A percentile compares a stretch with the other conserved stretches of the same genome.
Evolutionary conservation across 2,797 vertebrate species (phyloP).

Genomic region (Semaprochilodus insignis): DNA sequence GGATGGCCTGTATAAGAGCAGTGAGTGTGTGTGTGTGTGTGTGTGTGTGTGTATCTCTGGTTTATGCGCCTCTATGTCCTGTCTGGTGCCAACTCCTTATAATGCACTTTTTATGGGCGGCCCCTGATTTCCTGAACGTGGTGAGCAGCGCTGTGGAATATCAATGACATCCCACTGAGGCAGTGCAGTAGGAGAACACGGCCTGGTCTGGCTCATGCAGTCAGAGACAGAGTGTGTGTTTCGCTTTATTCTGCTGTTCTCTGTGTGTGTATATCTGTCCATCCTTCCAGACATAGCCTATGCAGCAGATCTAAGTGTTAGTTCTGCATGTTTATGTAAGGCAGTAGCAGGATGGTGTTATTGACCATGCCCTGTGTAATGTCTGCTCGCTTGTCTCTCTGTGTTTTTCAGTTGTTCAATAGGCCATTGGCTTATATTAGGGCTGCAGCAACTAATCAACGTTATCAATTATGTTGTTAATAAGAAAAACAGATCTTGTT

Average conservation of each 20-base stretch:
- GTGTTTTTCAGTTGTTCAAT: too few species aligned
- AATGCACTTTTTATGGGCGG: slow-evolving; percentile 72
- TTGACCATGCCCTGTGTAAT: neutral
- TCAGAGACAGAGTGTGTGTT: slow-evolving; percentile 24
- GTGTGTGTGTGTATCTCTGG: slow-evolving; percentile 31
- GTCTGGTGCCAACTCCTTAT: slow-evolving; percentile 58
- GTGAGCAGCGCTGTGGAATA: slow-evolving; percentile 74
- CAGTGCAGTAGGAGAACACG: slow-evolving; percentile 58
- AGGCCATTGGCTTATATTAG: too few species aligned
- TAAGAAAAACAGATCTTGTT: too few species aligned
- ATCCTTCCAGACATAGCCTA: neutral
- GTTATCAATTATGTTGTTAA: too few species aligned
- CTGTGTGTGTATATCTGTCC: slow-evolving; percentile 5
- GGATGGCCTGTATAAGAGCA: slow-evolving; percentile 14
- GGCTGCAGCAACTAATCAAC: too few species aligned
- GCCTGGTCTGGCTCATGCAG: slow-evolving; percentile 29
- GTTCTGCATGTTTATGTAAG: neutral
- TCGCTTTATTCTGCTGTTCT: neutral
- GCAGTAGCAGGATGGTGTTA: neutral
- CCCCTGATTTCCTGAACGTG: slow-evolving; percentile 79
- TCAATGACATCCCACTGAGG: slow-evolving; percentile 72
- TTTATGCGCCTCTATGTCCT: slow-evolving; percentile 38
- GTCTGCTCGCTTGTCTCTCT: too few species aligned
- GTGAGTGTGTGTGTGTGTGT: slow-evolving; percentile 24
- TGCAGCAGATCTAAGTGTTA: neutral